Base-by-base conservation (phyloP, 2,888 invertebrate species). In the Colostygia pectinataria region DNA sequence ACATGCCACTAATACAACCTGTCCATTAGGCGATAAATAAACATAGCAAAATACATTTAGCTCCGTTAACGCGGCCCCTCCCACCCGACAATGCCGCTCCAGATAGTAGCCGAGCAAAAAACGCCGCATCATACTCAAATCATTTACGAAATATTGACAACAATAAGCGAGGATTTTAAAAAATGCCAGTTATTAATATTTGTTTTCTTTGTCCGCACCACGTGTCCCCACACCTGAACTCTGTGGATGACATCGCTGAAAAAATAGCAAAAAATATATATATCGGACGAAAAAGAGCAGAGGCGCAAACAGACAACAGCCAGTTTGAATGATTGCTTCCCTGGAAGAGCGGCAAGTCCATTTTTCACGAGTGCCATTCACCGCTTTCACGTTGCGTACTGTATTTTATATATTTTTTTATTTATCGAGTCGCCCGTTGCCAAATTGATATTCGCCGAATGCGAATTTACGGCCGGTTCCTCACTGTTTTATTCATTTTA, bases 291-390 rank as follows among this genome's bases (percentile, higher is more conserved):
- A 88, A 87, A 88, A 87, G 88, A 88, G 87, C 87, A 85, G 67
- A 85, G 84, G 86, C 87, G 77, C 80, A 85, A 87, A 83, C 88
- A 90, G 88, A 90, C 90, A 90, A 88, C 89, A 82, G 82, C 71
- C 85, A 78, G 89, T 89, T 88, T 90, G 90, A 90, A 90, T 90
- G 90, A 90, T 90, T 87, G 89, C 87, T 89, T 89, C 88, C 80
- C 89, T 82, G 86, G 82, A 88, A 89, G 88, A 87, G 89, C 84
- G 88, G 86, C 84, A 83, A 88, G 90, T 90, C 90, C 90, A 90
- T 90, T 90, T 90, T 90, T 90, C 90, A 90, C 88, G 84, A 90
- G 90, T 90, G 90, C 88, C 88, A 90, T 90, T 90, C 88, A 82
- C 82, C 79, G 88, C 86, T 85, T 88, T 84, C 84, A 84, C 81